Base-by-base conservation (phyloP, 2,113 vertebrate species). In the Epinephelus moara region DNA sequence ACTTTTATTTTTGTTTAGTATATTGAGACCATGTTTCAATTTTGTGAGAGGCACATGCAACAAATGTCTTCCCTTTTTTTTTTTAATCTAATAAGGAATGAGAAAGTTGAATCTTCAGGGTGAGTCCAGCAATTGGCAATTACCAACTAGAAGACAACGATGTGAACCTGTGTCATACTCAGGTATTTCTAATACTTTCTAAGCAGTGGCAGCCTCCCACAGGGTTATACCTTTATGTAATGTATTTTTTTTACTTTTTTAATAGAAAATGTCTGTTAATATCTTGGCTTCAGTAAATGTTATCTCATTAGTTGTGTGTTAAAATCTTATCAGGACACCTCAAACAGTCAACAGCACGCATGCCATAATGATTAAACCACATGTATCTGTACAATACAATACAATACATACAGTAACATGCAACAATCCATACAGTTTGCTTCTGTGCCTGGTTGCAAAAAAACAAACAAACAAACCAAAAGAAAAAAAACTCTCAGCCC, bases 121-220 rank as follows among this genome's bases (percentile, higher is more conserved):
- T 0, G n/a, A 80, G 62, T 70, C 42, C 12, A 78, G 23, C 17
- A 66, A 25, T 10, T 5, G 8, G 1, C 17, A 60, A 10, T 6
- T 67, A 60, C 4, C 67, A 74, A 1, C 33, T 3, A 30, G 0
- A 4, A 87, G 76, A 82, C 49, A 3, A 40, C 33, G 0, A 30
- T 1, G 4, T 55, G 52, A 55, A 19, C 33, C 0, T 10, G 45
- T 1, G 64, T 17, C 53, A 30, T 6, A 14, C 7, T 0, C 5
- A 47, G 78, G 74, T 85, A 88, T 64, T 77, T 77, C 40, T 30
- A 70, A 42, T 42, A 42, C 9, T 49, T 25, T 40, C 4, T 57
- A 57, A 59, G 50, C 13, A n/a, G 42, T 55, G 6, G 9, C 8
- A 52, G 30, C 23, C 23, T 33, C 8, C 13, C 11, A 13, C 4